Evolutionary conservation across 2,113 vertebrate species (phyloP).

Genomic region (Neofelis nebulosa): DNA sequence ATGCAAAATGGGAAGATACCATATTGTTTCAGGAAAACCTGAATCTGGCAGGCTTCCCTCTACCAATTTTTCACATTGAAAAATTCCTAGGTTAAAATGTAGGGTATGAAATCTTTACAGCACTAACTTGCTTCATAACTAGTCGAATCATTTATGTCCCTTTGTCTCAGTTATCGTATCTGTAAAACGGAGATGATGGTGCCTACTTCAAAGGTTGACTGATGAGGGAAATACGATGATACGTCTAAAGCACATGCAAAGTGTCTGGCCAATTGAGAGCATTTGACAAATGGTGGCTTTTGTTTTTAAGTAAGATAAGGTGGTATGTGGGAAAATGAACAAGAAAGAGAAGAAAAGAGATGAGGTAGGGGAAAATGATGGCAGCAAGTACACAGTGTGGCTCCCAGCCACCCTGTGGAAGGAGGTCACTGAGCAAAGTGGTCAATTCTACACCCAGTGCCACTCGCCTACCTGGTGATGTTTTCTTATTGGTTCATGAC

Average conservation of each 20-base stretch:
- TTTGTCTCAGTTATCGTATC: not conserved
- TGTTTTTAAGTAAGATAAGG: constrained; percentile 6
- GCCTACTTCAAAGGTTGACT: not conserved
- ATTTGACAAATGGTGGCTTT: not conserved
- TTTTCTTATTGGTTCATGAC: not conserved
- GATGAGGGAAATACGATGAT: not conserved
- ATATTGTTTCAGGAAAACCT: not conserved
- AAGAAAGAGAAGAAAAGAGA: not conserved
- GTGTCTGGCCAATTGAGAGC: not conserved
- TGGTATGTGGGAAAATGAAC: not conserved
- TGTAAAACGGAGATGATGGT: not conserved
- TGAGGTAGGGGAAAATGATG: not conserved
- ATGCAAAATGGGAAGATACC: not conserved
- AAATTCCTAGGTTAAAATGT: not conserved
- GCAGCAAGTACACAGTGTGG: not conserved
- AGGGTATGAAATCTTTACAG: not conserved
- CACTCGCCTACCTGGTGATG: not conserved
- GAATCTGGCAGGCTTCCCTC: not conserved
- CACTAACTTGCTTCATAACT: not conserved
- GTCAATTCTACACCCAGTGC: not conserved
- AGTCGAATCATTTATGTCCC: not conserved
- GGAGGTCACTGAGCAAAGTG: not conserved
- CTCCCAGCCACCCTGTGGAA: not conserved
- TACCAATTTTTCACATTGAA: not conserved
- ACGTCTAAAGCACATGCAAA: not conserved